A percentile compares a stretch with the other conserved stretches of the same genome.
Evolutionary conservation across 2,113 vertebrate species (phyloP).

Genomic region (Sorex araneus): DNA sequence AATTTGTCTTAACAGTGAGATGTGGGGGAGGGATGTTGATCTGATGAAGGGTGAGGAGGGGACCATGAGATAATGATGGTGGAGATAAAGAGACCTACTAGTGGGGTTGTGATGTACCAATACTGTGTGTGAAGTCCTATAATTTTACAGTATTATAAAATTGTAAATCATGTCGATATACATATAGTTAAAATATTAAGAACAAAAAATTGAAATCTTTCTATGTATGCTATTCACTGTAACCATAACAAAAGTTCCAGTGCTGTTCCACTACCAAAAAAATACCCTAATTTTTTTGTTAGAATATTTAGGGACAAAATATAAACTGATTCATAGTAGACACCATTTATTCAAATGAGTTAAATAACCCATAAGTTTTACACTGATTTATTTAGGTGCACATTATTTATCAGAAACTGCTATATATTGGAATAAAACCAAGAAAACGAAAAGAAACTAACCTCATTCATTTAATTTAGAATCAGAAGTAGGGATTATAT

Average conservation of each 20-base stretch:
- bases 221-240: not conserved
- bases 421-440: not conserved
- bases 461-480: not conserved
- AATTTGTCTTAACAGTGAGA: too few species aligned
- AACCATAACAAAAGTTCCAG: too few species aligned
- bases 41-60: too few species aligned
- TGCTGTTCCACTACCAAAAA: too few species aligned
- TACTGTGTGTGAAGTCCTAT: too few species aligned
- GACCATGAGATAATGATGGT: too few species aligned
- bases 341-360: not conserved
- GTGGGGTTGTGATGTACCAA: too few species aligned
- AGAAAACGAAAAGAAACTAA: not conserved
- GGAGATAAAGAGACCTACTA: too few species aligned
- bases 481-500: not conserved
- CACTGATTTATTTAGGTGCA: not conserved
- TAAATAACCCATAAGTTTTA: not conserved
- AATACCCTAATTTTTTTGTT: not conserved
- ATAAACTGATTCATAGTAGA: not conserved
- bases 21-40: too few species aligned
- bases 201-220: too few species aligned
- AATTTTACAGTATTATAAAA: not conserved
- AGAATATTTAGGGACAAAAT: not conserved
- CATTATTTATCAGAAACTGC: not conserved
- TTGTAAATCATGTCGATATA: not conserved
- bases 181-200: too few species aligned